Evolutionary conservation across 2,888 invertebrate genomes (phyloP).

Genomic region (Plusia festucae): DNA sequence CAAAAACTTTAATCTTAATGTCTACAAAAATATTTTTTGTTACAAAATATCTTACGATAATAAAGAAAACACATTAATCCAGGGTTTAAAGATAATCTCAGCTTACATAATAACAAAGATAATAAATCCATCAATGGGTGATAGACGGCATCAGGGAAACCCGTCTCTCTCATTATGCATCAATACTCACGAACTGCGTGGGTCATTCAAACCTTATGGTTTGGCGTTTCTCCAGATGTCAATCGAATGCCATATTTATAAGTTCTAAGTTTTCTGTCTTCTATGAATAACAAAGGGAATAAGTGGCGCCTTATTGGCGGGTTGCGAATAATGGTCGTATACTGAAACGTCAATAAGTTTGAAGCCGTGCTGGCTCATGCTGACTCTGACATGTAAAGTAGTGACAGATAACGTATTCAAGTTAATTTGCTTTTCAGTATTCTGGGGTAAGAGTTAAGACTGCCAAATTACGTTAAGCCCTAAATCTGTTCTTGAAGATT

Average conservation of each 20-base stretch:
- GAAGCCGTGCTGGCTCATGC: too few relatives aligned
- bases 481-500: neutral
- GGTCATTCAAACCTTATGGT: conserved; percentile 30
- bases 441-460: too few relatives aligned
- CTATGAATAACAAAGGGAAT: conserved; percentile 10
- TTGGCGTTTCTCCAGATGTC: conserved; percentile 51
- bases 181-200: conserved; percentile 40
- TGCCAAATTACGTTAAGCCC: neutral
- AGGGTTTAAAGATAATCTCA: too few relatives aligned
- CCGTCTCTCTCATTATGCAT: conserved; percentile 35
- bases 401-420: too few relatives aligned
- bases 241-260: conserved; percentile 46
- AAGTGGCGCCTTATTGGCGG: neutral
- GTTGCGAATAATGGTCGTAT: neutral
- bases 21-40: too few relatives aligned
- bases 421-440: too few relatives aligned
- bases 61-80: too few relatives aligned
- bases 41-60: too few relatives aligned
- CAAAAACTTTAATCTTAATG: too few relatives aligned
- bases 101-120: conserved; percentile 1
- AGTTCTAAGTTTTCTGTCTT: conserved; percentile 48
- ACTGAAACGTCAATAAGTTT: too few relatives aligned
- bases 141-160: conserved; percentile 45
- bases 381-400: too few relatives aligned
- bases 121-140: conserved; percentile 12